A percentile compares a stretch with the other conserved stretches of the same genome.
phyloP scores from a whole-genome alignment of 2,797 vertebrate genomes.

The Catharus ustulatus region DNA sequence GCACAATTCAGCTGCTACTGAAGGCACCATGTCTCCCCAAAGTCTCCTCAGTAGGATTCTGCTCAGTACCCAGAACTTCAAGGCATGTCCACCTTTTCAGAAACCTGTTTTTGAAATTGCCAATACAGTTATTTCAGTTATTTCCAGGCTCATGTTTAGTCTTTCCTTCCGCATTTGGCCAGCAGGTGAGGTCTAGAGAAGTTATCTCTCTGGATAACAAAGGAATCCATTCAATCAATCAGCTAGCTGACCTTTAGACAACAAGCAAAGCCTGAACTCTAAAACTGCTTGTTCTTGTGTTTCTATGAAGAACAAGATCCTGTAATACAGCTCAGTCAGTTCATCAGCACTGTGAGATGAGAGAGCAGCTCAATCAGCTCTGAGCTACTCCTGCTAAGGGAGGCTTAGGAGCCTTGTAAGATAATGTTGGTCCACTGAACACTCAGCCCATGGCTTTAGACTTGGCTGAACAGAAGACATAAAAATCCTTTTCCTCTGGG shows the following conservation, averaged over 20 bases:
- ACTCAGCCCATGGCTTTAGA: background rate
- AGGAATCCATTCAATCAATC: background rate
- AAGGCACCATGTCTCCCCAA: background rate
- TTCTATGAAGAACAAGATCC: background rate
- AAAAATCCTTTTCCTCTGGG: background rate
- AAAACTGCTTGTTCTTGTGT: background rate
- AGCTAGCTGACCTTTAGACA: background rate
- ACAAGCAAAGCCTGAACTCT: background rate
- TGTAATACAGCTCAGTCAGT: background rate
- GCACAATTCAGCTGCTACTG: background rate
- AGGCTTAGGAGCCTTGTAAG: background rate
- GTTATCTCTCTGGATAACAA: background rate
- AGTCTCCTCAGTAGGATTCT: background rate
- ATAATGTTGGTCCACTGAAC: background rate
- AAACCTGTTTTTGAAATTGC: background rate
- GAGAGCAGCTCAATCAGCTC: background rate
- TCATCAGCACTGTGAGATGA: background rate
- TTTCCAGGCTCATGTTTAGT: background rate
- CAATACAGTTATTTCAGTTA: background rate
- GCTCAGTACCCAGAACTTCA: background rate
- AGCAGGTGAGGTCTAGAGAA: background rate
- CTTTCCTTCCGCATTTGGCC: background rate
- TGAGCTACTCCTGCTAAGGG: background rate
- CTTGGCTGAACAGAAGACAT: background rate
- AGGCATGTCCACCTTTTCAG: background rate